Base-by-base conservation (phyloP, 2,797 vertebrate genomes). In the Toxotes lorentzi region DNA sequence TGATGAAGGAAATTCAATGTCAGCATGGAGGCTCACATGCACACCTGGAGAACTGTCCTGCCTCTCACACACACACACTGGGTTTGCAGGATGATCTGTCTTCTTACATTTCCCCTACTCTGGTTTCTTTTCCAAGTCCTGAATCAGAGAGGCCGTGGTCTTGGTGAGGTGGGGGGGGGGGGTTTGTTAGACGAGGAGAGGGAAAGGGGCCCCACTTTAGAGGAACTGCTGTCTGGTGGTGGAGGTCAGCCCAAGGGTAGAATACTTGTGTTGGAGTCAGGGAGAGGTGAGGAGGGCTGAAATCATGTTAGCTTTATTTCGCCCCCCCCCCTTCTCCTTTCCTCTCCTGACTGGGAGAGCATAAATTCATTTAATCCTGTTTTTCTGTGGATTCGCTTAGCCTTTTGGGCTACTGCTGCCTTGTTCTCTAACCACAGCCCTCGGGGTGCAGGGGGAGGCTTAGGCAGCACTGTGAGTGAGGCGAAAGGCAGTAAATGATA, bases 301-400 rank as follows among this genome's bases (percentile, higher is more conserved):
- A 96, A 95, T 95, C 92, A 94, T 90, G 95, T 95, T 96, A 95
- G 91, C 91, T 94, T 94, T 93, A 93, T 93, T 88, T 30, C 27
- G 27, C 27, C 83, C 81, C 73, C 84, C 73, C 78, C n/a, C 41
- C 63, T 13, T 60, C 71, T 65, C 66, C 66, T 73, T 88, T 73
- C 79, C 73, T 90, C 89, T 87, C 82, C 87, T 85, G 80, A 93
- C 90, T 89, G 88, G 88, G 89, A 85, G 91, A 93, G 91, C 93
- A 95, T 95, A 94, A 94, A 95, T 95, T 95, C 92, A 94, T 94
- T 94, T 96, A 95, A 96, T 96, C 95, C 93, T 92, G 93, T 95
- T 96, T 95, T 95, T 94, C 93, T 92, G 92, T 83, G 86, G 90
- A 93, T 94, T 91, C 81, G 88, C 92, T 94, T 87, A 88, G 91